phyloP scores from a whole-genome alignment of 2,113 vertebrate species.

The Butastur rufipennis region DNA sequence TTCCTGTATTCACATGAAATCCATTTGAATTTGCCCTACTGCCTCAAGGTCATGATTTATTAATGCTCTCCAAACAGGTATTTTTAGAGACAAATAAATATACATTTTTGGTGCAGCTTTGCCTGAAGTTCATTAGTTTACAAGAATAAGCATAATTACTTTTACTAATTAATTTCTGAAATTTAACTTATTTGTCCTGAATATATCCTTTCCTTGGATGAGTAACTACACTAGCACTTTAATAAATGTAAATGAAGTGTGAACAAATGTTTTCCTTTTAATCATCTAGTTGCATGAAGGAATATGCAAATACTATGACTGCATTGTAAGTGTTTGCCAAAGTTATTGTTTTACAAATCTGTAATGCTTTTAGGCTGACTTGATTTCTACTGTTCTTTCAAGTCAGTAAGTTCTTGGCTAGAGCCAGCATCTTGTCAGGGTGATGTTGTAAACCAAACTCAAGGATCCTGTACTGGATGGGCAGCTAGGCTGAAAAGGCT shows the following conservation, averaged over 20 bases:
- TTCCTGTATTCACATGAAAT: neutral
- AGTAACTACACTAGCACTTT: neutral
- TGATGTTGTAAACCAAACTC: neutral
- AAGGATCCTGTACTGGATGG: neutral
- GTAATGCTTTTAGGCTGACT: neutral
- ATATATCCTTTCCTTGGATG: conserved; percentile 7
- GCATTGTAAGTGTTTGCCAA: neutral
- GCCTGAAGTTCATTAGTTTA: conserved; percentile 34
- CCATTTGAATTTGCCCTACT: neutral
- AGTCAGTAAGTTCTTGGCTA: neutral
- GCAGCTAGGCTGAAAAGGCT: neutral
- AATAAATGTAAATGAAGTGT: conserved; percentile 48
- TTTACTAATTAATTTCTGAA: conserved; percentile 46
- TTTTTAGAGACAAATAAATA: conserved; percentile 22
- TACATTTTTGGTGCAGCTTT: neutral
- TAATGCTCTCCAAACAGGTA: neutral
- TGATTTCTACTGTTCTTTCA: conserved; percentile 8
- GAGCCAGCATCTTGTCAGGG: neutral
- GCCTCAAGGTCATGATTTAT: neutral
- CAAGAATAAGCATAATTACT: conserved; percentile 38
- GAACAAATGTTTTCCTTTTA: conserved; percentile 58
- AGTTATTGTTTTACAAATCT: conserved; percentile 7
- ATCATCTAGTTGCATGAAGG: neutral
- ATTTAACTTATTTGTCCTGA: conserved; percentile 31
- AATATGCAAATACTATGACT: conserved; percentile 24